Evolutionary conservation across 2,797 vertebrate genomes (phyloP).

Genomic region (Silurus lanzhouensis): DNA sequence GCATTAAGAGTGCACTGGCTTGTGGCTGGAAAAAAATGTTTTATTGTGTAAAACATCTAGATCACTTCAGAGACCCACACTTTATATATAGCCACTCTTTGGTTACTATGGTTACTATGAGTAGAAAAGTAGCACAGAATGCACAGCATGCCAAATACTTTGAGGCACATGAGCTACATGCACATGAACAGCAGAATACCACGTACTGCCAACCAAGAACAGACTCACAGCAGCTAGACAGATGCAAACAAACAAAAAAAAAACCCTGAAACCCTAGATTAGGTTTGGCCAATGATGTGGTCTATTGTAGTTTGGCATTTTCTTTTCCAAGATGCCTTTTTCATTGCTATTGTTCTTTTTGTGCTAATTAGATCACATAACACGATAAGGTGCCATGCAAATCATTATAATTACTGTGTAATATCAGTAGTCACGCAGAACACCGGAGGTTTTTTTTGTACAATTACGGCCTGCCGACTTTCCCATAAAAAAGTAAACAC

Average conservation of each 20-base stretch:
- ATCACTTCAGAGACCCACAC: too few species aligned
- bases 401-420: neutral
- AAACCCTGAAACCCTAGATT: neutral
- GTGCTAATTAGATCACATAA: neutral
- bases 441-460: neutral
- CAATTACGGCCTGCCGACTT: neutral
- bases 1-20: too few species aligned
- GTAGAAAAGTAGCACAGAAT: neutral
- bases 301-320: neutral
- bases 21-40: too few species aligned
- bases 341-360: neutral
- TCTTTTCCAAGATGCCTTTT: neutral
- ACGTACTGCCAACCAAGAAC: neutral
- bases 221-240: neutral
- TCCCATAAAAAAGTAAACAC: neutral
- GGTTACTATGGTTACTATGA: neutral
- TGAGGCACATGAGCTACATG: neutral
- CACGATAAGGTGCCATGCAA: neutral
- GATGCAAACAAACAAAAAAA: neutral
- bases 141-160: neutral
- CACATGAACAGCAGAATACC: neutral
- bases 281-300: neutral
- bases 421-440: neutral
- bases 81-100: neutral
- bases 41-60: neutral